phyloP scores from a whole-genome alignment of 2,888 invertebrate genomes.

The Torymus auratus region DNA sequence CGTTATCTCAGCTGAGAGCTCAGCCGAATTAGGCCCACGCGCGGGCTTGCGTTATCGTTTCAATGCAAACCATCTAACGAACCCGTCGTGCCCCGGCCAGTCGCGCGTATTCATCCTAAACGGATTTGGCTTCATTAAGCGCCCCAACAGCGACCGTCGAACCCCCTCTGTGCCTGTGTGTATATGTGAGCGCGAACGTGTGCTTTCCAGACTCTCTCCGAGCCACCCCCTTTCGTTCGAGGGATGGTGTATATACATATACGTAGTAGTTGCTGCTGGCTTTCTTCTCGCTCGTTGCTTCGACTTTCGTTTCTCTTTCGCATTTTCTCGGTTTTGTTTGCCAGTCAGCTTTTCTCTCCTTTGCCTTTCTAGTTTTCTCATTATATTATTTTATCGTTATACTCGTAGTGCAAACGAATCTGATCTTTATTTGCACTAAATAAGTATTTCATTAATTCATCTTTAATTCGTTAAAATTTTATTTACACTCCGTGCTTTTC shows the following conservation, averaged over 20 bases:
- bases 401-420: too few species aligned
- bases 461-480: too few species aligned
- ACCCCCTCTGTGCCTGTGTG: constrained; percentile 58
- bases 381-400: too few species aligned
- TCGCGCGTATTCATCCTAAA: constrained; percentile 72
- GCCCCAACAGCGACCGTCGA: constrained; percentile 64
- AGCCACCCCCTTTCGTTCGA: background rate
- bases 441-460: too few species aligned
- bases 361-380: background rate
- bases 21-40: constrained; percentile 50
- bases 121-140: constrained; percentile 76
- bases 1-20: constrained; percentile 51
- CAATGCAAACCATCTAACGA: constrained; percentile 73
- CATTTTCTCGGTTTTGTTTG: background rate
- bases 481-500: too few species aligned
- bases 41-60: constrained; percentile 64
- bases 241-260: background rate
- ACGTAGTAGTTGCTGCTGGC: too few species aligned
- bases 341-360: background rate
- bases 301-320: constrained; percentile 27
- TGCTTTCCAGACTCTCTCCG: constrained; percentile 60
- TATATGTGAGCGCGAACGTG: too few species aligned
- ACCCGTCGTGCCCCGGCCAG: constrained; percentile 65
- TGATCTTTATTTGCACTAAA: too few species aligned
- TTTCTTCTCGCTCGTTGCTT: constrained; percentile 4